phyloP scores from a whole-genome alignment of 1,140 invertebrate genomes.

The Dendrolimus punctatus region DNA sequence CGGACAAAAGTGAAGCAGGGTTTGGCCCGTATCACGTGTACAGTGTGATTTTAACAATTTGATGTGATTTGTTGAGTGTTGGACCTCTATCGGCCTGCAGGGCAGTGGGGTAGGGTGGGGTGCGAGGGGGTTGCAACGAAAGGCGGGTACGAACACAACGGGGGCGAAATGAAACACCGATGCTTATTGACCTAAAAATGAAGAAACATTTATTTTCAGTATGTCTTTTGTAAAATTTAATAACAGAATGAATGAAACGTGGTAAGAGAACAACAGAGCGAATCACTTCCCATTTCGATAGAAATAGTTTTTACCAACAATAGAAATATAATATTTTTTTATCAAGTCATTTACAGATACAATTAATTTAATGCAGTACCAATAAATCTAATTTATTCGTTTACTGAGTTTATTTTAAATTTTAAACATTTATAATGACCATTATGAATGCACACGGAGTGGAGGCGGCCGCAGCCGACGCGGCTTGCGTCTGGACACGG shows the following conservation, averaged over 20 bases:
- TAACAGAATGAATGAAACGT: constrained; percentile 72
- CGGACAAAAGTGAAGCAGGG: too few species aligned
- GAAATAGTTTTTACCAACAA: constrained; percentile 66
- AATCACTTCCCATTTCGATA: constrained; percentile 62
- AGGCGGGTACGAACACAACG: constrained; percentile 9
- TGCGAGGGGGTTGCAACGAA: not conserved
- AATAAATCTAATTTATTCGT: constrained; percentile 67
- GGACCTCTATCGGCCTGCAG: too few species aligned
- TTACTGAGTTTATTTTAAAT: constrained; percentile 61
- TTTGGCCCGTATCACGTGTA: too few species aligned
- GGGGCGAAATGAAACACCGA: constrained; percentile 62
- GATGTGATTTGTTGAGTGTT: not conserved
- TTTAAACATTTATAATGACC: constrained; percentile 53
- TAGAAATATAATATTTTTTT: constrained; percentile 66
- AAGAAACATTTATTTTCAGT: constrained; percentile 80
- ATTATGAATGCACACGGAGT: constrained; percentile 27
- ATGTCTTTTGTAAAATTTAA: constrained; percentile 75
- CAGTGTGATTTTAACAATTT: too few species aligned
- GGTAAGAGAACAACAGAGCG: constrained; percentile 65
- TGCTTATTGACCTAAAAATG: constrained; percentile 80
- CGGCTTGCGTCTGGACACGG: constrained; percentile 16
- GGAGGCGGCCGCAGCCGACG: constrained; percentile 15
- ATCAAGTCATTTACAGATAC: constrained; percentile 66
- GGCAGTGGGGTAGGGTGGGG: not conserved
- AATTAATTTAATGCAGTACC: constrained; percentile 51